Evolutionary conservation across 2,113 vertebrate species (phyloP).

Genomic region (Cromileptes altivelis): DNA sequence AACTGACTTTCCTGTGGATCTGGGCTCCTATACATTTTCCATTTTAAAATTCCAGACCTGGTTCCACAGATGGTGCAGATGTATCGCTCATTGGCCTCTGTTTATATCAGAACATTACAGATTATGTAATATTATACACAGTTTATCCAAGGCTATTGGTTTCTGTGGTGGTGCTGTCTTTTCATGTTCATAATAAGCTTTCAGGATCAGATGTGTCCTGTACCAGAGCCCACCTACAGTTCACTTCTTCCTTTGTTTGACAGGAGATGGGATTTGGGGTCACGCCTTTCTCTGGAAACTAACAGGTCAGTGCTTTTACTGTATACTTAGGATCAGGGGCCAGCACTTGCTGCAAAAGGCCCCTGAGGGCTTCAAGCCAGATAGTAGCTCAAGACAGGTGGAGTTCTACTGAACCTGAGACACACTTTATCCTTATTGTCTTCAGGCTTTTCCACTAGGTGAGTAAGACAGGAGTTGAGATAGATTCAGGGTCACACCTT

Average conservation of each 20-base stretch:
- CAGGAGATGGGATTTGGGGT: background rate
- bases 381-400: slow-evolving; percentile 25
- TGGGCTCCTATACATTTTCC: slow-evolving; percentile 43
- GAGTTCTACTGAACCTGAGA: slow-evolving; percentile 1
- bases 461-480: background rate
- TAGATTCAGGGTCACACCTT: too few relatives aligned
- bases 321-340: slow-evolving; percentile 19
- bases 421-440: background rate
- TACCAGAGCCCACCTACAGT: background rate
- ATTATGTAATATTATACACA: slow-evolving; percentile 20
- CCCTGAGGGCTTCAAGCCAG: slow-evolving; percentile 4
- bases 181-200: background rate
- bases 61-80: slow-evolving; percentile 14
- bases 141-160: background rate
- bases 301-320: slow-evolving; percentile 20
- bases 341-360: background rate
- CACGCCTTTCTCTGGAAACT: slow-evolving; percentile 5
- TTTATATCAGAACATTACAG: slow-evolving; percentile 27
- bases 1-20: background rate
- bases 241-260: slow-evolving; percentile 1
- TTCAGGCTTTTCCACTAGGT: slow-evolving; percentile 9
- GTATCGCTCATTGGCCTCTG: background rate
- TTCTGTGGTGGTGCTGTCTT: background rate
- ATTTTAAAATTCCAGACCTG: slow-evolving; percentile 46
- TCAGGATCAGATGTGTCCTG: background rate